A percentile compares a stretch with the other conserved stretches of the same genome.
Evolutionary conservation across 1,140 invertebrate genomes (phyloP).

Genomic region (Drosophila trapezifrons): DNA sequence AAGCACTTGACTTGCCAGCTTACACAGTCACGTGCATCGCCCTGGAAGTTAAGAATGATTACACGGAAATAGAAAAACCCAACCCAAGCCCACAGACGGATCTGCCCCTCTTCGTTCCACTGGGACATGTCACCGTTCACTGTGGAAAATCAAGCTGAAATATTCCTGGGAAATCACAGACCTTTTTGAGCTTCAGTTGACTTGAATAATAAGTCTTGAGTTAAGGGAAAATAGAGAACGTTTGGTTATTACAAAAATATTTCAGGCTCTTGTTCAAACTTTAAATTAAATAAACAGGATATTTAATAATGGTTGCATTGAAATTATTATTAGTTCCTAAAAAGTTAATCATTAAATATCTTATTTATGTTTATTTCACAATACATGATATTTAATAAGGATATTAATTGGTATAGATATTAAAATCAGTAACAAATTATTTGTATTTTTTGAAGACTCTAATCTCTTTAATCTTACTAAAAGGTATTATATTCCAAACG

Average conservation of each 20-base stretch:
- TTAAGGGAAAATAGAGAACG: neutral
- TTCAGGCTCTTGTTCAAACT: too few species aligned
- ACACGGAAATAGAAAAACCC: slow-evolving; percentile 41
- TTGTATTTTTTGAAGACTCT: too few species aligned
- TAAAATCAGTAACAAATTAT: too few species aligned
- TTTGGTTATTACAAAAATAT: too few species aligned
- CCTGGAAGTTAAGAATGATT: slow-evolving; percentile 50
- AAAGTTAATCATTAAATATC: too few species aligned
- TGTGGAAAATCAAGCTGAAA: slow-evolving; percentile 5
- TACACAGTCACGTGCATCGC: slow-evolving; percentile 36
- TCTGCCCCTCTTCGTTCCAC: neutral
- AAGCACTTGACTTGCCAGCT: slow-evolving; percentile 45
- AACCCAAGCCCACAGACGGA: slow-evolving; percentile 9
- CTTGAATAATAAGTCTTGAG: neutral
- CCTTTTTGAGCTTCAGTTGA: neutral
- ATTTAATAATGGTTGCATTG: too few species aligned
- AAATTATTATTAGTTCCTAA: too few species aligned
- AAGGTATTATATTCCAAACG: too few species aligned
- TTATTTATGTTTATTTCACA: neutral
- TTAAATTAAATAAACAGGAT: neutral
- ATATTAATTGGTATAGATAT: too few species aligned
- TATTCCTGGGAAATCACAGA: neutral
- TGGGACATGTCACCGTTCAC: slow-evolving; percentile 20
- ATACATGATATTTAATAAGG: too few species aligned
- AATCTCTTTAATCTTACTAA: too few species aligned